Percentiles rank a stretch among this genome's conserved stretches.
These are phyloP conservation scores for Metopolophium dirhodum DNA, from an alignment of 1,140 invertebrate species.

Conservation along the genomic window DNA sequence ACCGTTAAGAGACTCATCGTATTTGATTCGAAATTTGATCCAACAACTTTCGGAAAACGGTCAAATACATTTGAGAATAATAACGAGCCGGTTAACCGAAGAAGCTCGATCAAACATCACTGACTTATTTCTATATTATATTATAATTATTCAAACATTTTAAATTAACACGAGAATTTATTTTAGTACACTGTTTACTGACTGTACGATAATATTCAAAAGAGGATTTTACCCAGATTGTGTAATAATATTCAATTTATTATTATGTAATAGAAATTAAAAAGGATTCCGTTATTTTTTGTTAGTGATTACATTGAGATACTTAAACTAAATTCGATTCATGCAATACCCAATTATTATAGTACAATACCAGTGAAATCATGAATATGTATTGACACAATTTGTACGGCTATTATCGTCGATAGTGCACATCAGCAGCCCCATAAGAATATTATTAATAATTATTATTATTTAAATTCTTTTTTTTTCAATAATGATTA, in stretches of 20 bases:
- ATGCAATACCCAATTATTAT: background rate
- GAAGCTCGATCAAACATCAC: background rate
- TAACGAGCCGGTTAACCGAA: background rate
- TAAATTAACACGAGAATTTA: background rate
- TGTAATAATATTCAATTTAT: background rate
- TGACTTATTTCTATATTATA: background rate
- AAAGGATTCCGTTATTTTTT: background rate
- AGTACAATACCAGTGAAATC: background rate
- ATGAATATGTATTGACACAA: background rate
- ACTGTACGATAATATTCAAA: background rate
- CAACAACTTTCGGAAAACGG: background rate
- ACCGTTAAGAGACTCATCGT: background rate
- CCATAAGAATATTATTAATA: background rate
- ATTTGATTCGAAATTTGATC: background rate
- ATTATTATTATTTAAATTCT: background rate
- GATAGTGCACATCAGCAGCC: background rate
- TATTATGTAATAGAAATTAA: background rate
- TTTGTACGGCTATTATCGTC: background rate
- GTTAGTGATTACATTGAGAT: background rate
- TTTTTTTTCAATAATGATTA: background rate
- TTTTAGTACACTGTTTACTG: background rate
- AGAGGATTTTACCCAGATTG: background rate
- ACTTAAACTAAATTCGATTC: background rate
- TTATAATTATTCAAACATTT: background rate
- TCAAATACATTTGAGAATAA: background rate